Evolutionary conservation across 2,797 vertebrate species (phyloP).

Genomic region (Anguilla obscura): DNA sequence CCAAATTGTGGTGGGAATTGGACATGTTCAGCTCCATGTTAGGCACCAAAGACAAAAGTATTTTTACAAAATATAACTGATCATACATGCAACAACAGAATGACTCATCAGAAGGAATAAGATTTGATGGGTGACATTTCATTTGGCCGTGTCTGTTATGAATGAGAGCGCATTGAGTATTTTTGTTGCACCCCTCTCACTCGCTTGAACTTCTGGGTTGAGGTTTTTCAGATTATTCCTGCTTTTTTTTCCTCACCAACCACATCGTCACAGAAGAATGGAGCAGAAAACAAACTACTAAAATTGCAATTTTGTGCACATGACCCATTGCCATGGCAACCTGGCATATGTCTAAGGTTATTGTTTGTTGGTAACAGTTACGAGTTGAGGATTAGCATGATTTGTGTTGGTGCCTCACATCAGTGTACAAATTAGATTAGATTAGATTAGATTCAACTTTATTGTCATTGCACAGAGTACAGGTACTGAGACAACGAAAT

Average conservation of each 20-base stretch:
- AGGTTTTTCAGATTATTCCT: neutral
- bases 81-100: too few relatives aligned
- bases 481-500: too few relatives aligned
- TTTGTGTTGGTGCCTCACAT: neutral
- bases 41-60: neutral
- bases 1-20: too few relatives aligned
- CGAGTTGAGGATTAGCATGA: neutral
- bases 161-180: neutral
- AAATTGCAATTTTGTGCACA: neutral
- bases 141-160: neutral
- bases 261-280: neutral
- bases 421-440: neutral
- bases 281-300: neutral
- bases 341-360: neutral
- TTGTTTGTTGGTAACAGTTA: neutral
- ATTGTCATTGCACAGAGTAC: too few relatives aligned
- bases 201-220: neutral
- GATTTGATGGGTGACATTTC: conserved; percentile 12
- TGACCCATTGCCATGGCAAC: neutral
- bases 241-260: neutral
- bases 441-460: too few relatives aligned
- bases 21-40: too few relatives aligned
- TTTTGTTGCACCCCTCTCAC: neutral
- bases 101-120: neutral
- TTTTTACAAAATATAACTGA: neutral